Evolutionary conservation across 2,888 invertebrate genomes (phyloP).

Genomic region (Trypoxylon attenuatum): DNA sequence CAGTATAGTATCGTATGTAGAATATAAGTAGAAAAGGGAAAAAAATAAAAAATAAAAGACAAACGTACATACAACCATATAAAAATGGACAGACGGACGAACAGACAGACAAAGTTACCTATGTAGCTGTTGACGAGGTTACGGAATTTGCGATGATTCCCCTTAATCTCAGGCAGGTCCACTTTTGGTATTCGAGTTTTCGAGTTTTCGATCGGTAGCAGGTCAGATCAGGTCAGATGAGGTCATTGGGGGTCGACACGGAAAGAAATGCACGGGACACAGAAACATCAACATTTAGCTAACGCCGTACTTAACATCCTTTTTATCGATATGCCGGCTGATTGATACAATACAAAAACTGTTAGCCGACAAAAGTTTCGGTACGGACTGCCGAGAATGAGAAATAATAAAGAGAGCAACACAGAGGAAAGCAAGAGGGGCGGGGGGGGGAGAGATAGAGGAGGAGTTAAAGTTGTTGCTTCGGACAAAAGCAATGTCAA

Average conservation of each 20-base stretch:
- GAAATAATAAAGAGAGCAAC: constrained; percentile 47
- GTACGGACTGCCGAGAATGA: constrained; percentile 48
- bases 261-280: constrained; percentile 74
- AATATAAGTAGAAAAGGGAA: not conserved
- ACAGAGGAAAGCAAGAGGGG: constrained; percentile 42
- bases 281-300: constrained; percentile 73
- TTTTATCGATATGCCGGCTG: constrained; percentile 33
- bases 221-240: constrained; percentile 63
- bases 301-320: constrained; percentile 51
- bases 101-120: constrained; percentile 83
- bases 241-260: constrained; percentile 69
- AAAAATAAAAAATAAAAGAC: constrained; percentile 15
- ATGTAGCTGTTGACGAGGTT: constrained; percentile 99
- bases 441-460: too few species aligned
- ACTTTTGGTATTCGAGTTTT: constrained; percentile 78
- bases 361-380: too few species aligned
- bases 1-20: not conserved
- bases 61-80: constrained; percentile 46
- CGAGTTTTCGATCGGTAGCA: constrained; percentile 67
- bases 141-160: constrained; percentile 99
- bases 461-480: too few species aligned
- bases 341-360: constrained; percentile 18
- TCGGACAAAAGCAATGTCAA: constrained; percentile 8
- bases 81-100: constrained; percentile 57
- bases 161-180: constrained; percentile 99